Conservation (phyloP, 2,888 invertebrate species). For the Augochlorella aurata region DNA sequence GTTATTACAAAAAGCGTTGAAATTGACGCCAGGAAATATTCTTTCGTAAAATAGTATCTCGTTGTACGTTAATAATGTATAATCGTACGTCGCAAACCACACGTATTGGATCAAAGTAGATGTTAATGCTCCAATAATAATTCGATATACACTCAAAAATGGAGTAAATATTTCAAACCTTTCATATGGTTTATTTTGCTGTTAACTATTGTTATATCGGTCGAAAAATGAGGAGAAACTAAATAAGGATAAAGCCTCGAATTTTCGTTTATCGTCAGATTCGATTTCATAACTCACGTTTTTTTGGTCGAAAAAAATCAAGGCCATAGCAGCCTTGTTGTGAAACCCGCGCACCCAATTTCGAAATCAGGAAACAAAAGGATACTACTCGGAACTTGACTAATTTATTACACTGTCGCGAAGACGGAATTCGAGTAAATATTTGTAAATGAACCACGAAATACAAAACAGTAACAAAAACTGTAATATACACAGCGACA, state of each 20-base stretch:
- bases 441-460: background rate
- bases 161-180: conserved; percentile 3
- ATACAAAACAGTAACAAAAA: conserved; percentile 32
- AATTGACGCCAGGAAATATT: background rate
- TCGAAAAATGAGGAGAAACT: background rate
- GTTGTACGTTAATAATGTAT: background rate
- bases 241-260: background rate
- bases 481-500: conserved; percentile 67
- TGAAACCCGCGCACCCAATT: conserved; percentile 57
- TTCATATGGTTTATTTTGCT: background rate
- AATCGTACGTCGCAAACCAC: background rate
- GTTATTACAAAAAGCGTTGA: background rate
- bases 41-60: background rate
- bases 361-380: conserved; percentile 27
- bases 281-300: conserved; percentile 64
- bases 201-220: background rate
- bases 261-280: conserved; percentile 29
- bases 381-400: background rate
- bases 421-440: background rate
- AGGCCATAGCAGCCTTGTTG: conserved; percentile 65
- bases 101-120: background rate
- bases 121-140: background rate
- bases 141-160: background rate
- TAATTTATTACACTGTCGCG: background rate
- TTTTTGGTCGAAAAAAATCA: conserved; percentile 65